Conservation (phyloP, 1,140 invertebrate species). For the Macrobrachium rosenbergii region DNA sequence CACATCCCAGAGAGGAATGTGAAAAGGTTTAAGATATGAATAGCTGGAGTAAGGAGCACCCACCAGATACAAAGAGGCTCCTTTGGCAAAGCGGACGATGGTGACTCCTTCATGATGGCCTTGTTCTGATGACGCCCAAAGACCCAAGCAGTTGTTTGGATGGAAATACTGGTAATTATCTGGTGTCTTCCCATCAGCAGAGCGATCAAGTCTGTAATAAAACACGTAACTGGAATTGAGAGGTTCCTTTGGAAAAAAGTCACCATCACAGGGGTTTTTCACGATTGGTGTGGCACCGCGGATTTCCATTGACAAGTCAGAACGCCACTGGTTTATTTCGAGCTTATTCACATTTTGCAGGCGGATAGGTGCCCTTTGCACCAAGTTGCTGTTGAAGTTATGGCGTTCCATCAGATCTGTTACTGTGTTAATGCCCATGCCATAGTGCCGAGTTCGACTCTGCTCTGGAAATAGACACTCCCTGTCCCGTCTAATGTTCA, state of each 20-base stretch:
- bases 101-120: not conserved
- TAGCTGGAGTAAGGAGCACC: not conserved
- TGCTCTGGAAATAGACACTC: slow-evolving; percentile 40
- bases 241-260: not conserved
- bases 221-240: not conserved
- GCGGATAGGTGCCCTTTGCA: no score
- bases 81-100: not conserved
- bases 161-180: not conserved
- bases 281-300: not conserved
- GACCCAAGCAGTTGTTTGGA: not conserved
- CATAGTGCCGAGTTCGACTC: slow-evolving; percentile 33
- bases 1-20: not conserved
- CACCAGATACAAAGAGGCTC: not conserved
- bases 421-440: slow-evolving; percentile 37
- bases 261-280: not conserved
- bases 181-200: not conserved
- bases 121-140: not conserved
- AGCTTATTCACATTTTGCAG: no score
- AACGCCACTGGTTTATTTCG: no score
- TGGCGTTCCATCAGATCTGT: no score
- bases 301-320: not conserved
- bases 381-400: no score
- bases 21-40: not conserved
- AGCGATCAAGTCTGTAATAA: not conserved
- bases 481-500: slow-evolving; percentile 15